Conservation (phyloP, 2,113 vertebrate species). For the Lampris megalopsis region DNA sequence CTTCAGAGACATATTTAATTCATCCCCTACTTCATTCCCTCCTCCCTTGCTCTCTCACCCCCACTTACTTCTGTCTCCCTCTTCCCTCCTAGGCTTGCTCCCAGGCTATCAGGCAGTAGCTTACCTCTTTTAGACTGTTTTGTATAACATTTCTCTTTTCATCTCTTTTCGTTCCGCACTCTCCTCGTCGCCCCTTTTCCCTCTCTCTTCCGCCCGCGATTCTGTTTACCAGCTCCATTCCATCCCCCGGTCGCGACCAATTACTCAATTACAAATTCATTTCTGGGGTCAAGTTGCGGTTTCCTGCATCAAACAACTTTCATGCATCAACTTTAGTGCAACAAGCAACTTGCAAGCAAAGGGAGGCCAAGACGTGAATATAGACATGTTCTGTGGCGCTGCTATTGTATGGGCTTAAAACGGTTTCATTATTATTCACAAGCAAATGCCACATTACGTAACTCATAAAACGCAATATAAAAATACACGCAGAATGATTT, state of each 20-base stretch:
- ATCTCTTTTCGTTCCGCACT: not conserved
- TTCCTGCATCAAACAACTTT: conserved; percentile 6
- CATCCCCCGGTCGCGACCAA: conserved; percentile 22
- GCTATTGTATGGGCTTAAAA: too few relatives aligned
- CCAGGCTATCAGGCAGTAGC: not conserved
- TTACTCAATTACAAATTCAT: conserved; percentile 31
- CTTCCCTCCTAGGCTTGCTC: conserved; percentile 7
- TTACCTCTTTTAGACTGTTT: not conserved
- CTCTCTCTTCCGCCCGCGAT: not conserved
- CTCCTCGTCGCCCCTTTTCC: not conserved
- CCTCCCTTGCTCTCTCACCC: not conserved
- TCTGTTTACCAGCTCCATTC: not conserved
- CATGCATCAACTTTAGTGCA: conserved; percentile 7
- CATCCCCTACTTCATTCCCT: conserved; percentile 19
- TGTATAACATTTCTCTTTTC: not conserved
- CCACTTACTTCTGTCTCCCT: conserved; percentile 4
- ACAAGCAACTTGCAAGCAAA: not conserved
- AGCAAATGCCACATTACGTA: too few relatives aligned
- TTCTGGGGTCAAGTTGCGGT: conserved; percentile 30
- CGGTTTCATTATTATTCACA: too few relatives aligned
- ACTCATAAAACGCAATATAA: too few relatives aligned
- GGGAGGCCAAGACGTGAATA: not conserved
- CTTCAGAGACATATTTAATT: conserved; percentile 57
- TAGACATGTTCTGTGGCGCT: conserved; percentile 17
- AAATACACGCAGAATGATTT: too few relatives aligned